Base-by-base conservation (phyloP, 2,797 vertebrate genomes). In the Lerista edwardsae region DNA sequence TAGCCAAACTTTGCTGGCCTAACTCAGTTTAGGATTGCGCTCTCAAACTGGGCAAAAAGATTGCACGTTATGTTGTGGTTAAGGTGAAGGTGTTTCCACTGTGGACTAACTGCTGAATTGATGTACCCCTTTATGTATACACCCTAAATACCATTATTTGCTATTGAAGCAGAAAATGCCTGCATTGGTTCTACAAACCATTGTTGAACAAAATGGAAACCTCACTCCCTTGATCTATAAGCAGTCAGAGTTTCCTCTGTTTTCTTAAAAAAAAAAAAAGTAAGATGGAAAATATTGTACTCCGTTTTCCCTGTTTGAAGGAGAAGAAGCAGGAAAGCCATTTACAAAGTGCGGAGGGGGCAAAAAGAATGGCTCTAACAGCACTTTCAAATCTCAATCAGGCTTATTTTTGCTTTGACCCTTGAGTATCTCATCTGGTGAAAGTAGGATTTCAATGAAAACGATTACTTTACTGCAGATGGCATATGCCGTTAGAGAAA, bases 131-230 rank as follows among this genome's bases (percentile, higher is more conserved):
- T n/a, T 68, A 68, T n/a, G 15, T 3, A 34, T 34, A 27, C 39
- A 41, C 9, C 5, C 17, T 57, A 19, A 57, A 8, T 57, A 5
- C 25, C 4, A 21, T 36, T 85, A 83, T 86, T 82, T 84, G 80
- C 80, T 83, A 44, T 25, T 76, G 84, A 90, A 90, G 39, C 73
- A 84, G 7, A 75, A 55, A 85, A 79, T 73, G 72, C 47, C n/a
- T 84, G 39, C 87, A 17, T 89, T 17, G 1, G 2, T 87, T 78
- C 79, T 67, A 87, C 12, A 89, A 72, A 87, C 86, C 86, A 88
- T 29, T 79, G 51, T 55, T 90, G 74, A 88, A 39, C 10, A 79
- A 88, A 88, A 88, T 73, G 27, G 31, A 89, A 92, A 87, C 80
- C 12, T 0, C 0, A 85, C 79, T 87, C 75, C 72, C 79, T 81